Conservation (phyloP, 64 coral and sea anemone genomes). For the Porites lutea region DNA sequence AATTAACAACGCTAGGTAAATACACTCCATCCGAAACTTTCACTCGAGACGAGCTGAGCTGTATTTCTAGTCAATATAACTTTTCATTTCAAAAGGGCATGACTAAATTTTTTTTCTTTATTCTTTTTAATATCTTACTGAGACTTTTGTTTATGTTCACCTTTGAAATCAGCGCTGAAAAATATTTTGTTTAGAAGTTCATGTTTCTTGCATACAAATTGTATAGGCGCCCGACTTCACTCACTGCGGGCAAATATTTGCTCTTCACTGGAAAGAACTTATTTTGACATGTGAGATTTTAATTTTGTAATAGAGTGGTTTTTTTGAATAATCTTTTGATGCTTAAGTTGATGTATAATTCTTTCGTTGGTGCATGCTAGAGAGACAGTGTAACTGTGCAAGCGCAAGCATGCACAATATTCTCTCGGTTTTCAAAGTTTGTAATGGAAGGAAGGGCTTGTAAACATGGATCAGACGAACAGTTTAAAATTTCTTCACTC, state of each 20-base stretch:
- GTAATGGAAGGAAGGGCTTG: conserved; percentile 1
- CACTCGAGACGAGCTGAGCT: conserved; percentile 17
- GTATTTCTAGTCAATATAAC: conserved; percentile 10
- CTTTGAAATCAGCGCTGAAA: conserved; percentile 1
- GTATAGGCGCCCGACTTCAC: not conserved
- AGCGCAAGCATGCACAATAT: not conserved
- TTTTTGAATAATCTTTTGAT: not conserved
- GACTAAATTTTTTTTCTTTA: conserved; percentile 5
- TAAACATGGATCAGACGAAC: conserved; percentile 3
- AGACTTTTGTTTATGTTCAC: not conserved
- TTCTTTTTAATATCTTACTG: not conserved
- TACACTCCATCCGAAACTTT: not conserved
- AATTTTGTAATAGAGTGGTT: not conserved
- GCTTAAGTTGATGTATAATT: not conserved
- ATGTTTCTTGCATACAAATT: conserved; percentile 17
- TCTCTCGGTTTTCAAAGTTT: not conserved
- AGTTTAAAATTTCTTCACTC: not conserved
- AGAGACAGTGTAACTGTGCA: not conserved
- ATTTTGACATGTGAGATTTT: conserved; percentile 48
- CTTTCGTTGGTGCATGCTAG: not conserved
- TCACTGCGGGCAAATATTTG: conserved; percentile 39
- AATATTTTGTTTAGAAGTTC: conserved; percentile 15
- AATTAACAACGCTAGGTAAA: conserved; percentile 22
- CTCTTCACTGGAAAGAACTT: not conserved
- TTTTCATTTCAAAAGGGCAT: not conserved